These are phyloP conservation scores for Tholera decimalis DNA, from an alignment of 2,888 invertebrate genomes.

Conservation along the genomic window DNA sequence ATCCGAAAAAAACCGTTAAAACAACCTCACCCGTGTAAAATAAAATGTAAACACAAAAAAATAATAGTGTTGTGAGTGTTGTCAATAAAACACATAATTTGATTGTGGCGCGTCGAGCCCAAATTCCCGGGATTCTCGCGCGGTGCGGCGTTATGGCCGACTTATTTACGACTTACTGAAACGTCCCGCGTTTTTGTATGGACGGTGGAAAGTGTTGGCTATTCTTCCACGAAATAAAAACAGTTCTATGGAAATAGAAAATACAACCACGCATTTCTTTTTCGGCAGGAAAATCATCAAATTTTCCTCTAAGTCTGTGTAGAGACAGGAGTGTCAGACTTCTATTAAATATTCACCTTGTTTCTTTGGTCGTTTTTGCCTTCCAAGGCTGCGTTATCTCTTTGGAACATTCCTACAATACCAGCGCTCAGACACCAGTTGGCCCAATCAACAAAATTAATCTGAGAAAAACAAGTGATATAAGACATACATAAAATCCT, in stretches of 20 bases:
- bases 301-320: too few relatives aligned
- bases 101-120: slow-evolving; percentile 63
- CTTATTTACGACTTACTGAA: slow-evolving; percentile 47
- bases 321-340: too few relatives aligned
- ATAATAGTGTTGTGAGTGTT: slow-evolving; percentile 36
- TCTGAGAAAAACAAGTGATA: too few relatives aligned
- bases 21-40: slow-evolving; percentile 8
- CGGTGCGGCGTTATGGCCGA: slow-evolving; percentile 51
- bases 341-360: too few relatives aligned
- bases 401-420: too few relatives aligned
- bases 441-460: too few relatives aligned
- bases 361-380: too few relatives aligned
- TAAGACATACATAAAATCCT: too few relatives aligned
- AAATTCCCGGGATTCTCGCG: slow-evolving; percentile 67
- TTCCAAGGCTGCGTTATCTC: too few relatives aligned
- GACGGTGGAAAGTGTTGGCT: slow-evolving; percentile 30
- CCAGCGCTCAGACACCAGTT: too few relatives aligned
- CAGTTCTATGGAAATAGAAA: not conserved
- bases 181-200: slow-evolving; percentile 30
- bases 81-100: slow-evolving; percentile 67
- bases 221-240: not conserved
- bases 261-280: not conserved
- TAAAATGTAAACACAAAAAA: slow-evolving; percentile 38
- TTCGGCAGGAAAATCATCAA: too few relatives aligned
- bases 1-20: not conserved